Evolutionary conservation across 2,113 vertebrate species (phyloP), one percentile per base, ranked within the genome.

Genomic region (Rynchops niger): DNA sequence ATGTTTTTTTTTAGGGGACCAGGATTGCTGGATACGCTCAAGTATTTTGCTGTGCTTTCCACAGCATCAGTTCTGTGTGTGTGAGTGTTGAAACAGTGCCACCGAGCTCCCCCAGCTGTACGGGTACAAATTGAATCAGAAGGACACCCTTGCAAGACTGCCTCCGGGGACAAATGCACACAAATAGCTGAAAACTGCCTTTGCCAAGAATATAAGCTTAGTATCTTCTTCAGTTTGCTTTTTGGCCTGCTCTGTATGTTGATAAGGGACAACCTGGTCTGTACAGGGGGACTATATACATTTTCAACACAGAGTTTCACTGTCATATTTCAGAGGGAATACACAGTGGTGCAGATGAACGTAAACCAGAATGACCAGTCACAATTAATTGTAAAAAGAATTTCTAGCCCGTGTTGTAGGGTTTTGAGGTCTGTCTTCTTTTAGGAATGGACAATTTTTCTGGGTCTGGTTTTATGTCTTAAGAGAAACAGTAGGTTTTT

Each of bases 51-150:
- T 88, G 17, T 19, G n/a, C 2, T 90, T 72, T 66, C 45, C 38
- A 47, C 2, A 53, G 40, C 45, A 7, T 56, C 38, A 23, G 13
- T 50, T 55, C 12, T 83, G 53, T 18, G 16, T 34, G 15, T 59
- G 42, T 7, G 32, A 26, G 17, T 15, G 34, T 25, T 92, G 40
- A 56, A 76, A 15, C 0, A 9, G 47, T 15, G 40, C 3, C 61
- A 38, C 12, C 0, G 2, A 63, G 30, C 15, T 25, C 21, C 6
- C 5, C 11, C 27, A n/a, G 30, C 9, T 20, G 9, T 26, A 11
- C 66, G 49, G 50, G 30, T 66, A 66, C 38, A 47, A 69, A 43
- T 2, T 10, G 32, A 26, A 87, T 18, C 10, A 40, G 32, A 79
- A 55, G 23, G 27, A 10, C 8, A 15, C 1, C 2, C 21, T n/a